Evolutionary conservation across 2,888 invertebrate species (phyloP), one percentile per base, ranked within the genome.

Genomic region (Sarcophaga rosellei): DNA sequence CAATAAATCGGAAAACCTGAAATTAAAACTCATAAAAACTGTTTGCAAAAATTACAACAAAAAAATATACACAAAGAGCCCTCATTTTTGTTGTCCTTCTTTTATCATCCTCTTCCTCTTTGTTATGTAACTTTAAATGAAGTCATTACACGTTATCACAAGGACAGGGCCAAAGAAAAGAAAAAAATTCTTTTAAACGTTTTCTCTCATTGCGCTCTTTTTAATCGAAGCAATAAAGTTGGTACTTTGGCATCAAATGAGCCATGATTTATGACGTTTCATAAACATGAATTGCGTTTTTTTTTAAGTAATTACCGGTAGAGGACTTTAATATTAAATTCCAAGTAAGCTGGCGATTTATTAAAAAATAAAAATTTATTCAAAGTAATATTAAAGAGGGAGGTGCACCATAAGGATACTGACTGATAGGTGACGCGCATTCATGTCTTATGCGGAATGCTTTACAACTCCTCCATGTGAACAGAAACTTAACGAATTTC

Each of bases 21-120:
- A 75, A 81, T 69, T 53, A 23, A 69, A 75, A 75, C 53, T 62
- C 68, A 62, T 75, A 74, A 75, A 70, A 75, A 53, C 11, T 35
- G 35, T 61, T 62, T 68, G 12, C 17, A 74, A 53, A 23, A 61
- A 78, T 35, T 11, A 21, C 17, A 77, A 21, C 17, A 77, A 59
- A 63, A 72, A 6, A 53, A 74, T 15, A 63, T 53, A 35, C 8
- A 73, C 10, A 17, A 62, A 73, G 15, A 73, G 21, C 20, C 45
- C 17, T 17, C 21, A 35, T 57, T 70, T 23, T 21, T 68, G 4
- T 45, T 23, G 2, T 3, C 53, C 20, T 25, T 20, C 20, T 44
- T 75, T 53, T 44, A n/a, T 72, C 12, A 25, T 53, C 25, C 35
- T 57, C n/a, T 59, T 8, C 35, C 35, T 35, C 8, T 35, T 35